These are phyloP conservation scores for Pogonocichla stellata DNA, from an alignment of 2,113 vertebrate species.

Conservation along the genomic window DNA sequence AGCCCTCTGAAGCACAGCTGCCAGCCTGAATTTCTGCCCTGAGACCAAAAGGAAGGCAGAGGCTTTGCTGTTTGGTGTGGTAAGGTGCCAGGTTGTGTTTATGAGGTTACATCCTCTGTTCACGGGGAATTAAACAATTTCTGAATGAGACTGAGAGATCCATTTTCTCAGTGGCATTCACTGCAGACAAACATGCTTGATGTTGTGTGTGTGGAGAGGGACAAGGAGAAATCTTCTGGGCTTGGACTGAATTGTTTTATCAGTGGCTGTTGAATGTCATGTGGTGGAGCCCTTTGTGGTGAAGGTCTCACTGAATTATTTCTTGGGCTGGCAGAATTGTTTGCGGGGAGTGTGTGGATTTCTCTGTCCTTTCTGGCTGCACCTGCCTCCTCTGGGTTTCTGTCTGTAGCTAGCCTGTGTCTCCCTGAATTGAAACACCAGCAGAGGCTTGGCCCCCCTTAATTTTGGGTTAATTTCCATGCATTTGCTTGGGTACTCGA, in stretches of 20 bases:
- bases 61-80: not conserved
- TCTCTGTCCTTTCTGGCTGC: not conserved
- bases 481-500: not conserved
- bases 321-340: not conserved
- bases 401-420: not conserved
- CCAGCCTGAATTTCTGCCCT: not conserved
- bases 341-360: not conserved
- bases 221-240: not conserved
- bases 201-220: not conserved
- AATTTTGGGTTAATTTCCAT: not conserved
- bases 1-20: not conserved
- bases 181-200: fast-evolving
- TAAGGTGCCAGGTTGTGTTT: not conserved
- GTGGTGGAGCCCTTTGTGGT: not conserved
- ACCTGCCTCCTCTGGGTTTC: not conserved
- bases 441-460: not conserved
- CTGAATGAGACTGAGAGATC: not conserved
- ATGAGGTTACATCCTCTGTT: not conserved
- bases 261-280: not conserved
- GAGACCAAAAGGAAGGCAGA: not conserved
- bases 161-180: not conserved
- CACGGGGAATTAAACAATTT: not conserved
- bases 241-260: not conserved
- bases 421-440: not conserved
- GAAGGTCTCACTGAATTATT: not conserved